phyloP scores from a whole-genome alignment of 2,888 invertebrate species.

The Abscondita cerata region DNA sequence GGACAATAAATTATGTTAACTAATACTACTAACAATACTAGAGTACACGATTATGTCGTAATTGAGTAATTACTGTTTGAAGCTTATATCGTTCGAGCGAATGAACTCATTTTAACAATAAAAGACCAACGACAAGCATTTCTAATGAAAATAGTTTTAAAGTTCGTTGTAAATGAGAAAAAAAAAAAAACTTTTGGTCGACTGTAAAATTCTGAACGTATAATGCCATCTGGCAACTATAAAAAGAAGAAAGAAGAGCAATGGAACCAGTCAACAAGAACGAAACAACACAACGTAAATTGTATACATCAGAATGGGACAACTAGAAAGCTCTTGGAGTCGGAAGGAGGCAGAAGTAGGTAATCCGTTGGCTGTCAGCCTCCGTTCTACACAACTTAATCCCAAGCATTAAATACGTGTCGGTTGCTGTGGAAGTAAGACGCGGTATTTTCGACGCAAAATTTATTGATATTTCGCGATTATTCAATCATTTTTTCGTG shows the following conservation, averaged over 20 bases:
- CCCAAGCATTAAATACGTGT: slow-evolving; percentile 50
- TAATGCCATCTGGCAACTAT: slow-evolving; percentile 46
- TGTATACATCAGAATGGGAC: slow-evolving; percentile 36
- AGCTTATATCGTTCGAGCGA: neutral
- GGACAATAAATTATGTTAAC: too few species aligned
- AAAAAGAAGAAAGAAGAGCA: slow-evolving; percentile 41
- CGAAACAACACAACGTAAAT: slow-evolving; percentile 46
- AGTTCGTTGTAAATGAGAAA: neutral
- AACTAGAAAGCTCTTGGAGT: slow-evolving; percentile 35
- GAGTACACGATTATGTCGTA: too few species aligned
- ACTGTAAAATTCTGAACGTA: slow-evolving; percentile 45
- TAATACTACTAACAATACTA: too few species aligned
- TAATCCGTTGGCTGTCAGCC: slow-evolving; percentile 52
- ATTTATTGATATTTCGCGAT: slow-evolving; percentile 11
- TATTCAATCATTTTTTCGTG: neutral
- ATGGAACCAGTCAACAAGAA: slow-evolving; percentile 44
- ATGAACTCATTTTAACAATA: neutral
- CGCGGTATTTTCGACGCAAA: slow-evolving; percentile 29
- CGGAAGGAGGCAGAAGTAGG: slow-evolving; percentile 41
- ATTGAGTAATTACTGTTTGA: too few species aligned
- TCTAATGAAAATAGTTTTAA: neutral
- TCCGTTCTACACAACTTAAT: slow-evolving; percentile 57
- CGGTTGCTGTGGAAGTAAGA: slow-evolving; percentile 43
- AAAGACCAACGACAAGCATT: neutral
- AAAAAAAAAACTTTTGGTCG: slow-evolving; percentile 38